Evolutionary conservation across 1,140 invertebrate genomes (phyloP), one percentile per base, ranked within the genome.

Genomic region (Leptopilina clavipes): DNA sequence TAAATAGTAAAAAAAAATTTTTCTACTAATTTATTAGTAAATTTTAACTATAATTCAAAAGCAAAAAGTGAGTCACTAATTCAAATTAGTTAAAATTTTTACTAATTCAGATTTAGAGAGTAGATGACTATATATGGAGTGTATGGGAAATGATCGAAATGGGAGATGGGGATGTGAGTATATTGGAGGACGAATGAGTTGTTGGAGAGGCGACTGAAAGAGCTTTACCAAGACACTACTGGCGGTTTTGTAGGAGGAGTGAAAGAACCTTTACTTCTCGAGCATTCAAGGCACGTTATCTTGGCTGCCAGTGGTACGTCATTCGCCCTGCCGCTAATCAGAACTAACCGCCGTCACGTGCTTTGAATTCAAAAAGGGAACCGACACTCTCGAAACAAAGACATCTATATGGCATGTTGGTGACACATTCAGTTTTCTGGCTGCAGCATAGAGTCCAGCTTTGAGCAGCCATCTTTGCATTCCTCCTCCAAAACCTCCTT

Each of bases 261-360:
- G 37, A 9, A 40, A 9, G 77, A 74, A 52, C 71, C 71, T 79
- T 56, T 74, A 81, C 84, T 79, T 72, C 83, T 87, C 80, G 80
- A 74, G 86, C 86, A 90, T 90, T 89, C 89, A 82, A 80, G 84
- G 81, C 89, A 90, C 89, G 89, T 82, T 81, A 84, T 85, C 83
- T 79, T 84, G 84, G 84, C 86, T 82, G 84, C 81, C 80, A 89
- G 87, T 89, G 88, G 88, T 90, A 90, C 88, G 89, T 90, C 89
- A 90, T 90, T 90, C 89, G 87, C 83, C 84, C 87, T 81, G 84
- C 82, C 85, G 88, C 89, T 90, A 90, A 90, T 90, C 89, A 90
- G 89, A 90, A 90, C 89, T 90, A 90, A 90, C 89, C 86, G 89
- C 82, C 83, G 84, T 83, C 82, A 86, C 89, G 89, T 90, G 89